These are phyloP conservation scores for Trematomus loennbergii DNA, from an alignment of 2,113 vertebrate genomes.

Conservation along the genomic window DNA sequence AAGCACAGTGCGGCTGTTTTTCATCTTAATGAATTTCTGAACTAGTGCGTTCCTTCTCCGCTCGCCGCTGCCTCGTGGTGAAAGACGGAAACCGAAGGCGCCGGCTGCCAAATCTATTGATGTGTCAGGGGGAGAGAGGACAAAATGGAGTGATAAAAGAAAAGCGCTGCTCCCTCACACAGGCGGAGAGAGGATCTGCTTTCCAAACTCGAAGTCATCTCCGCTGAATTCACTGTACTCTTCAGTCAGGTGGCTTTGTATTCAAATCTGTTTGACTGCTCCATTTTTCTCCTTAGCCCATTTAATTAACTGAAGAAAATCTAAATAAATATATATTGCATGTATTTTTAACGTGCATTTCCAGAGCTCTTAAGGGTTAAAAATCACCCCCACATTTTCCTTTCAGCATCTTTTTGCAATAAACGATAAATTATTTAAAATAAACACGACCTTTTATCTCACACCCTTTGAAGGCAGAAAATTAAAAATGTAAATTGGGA, in stretches of 20 bases:
- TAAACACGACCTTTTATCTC: conserved; percentile 99
- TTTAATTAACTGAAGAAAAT: conserved; percentile 75
- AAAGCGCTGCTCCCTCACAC: conserved; percentile 34
- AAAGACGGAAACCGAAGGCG: conserved; percentile 67
- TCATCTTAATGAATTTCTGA: conserved; percentile 79
- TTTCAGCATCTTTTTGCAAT: conserved; percentile 98
- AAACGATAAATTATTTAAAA: conserved; percentile 99
- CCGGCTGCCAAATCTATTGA: conserved; percentile 77
- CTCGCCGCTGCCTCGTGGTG: conserved; percentile 59
- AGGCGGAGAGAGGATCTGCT: conserved; percentile 39
- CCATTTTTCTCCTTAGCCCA: conserved; percentile 38
- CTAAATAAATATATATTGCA: conserved; percentile 20
- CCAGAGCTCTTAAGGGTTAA: conserved; percentile 86
- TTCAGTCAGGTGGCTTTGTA: conserved; percentile 70
- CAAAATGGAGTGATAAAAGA: conserved; percentile 77
- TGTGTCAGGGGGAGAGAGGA: conserved; percentile 81
- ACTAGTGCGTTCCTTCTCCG: conserved; percentile 66
- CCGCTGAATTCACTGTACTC: conserved; percentile 73
- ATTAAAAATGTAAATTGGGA: conserved; percentile 99
- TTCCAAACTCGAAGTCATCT: conserved; percentile 77
- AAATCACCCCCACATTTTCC: conserved; percentile 92
- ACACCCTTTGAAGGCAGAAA: conserved; percentile 99
- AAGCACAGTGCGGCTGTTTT: conserved; percentile 66
- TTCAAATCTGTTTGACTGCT: conserved; percentile 61
- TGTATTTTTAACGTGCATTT: conserved; percentile 52